Evolutionary conservation across 2,888 invertebrate genomes (phyloP), one percentile per base, ranked within the genome.

Genomic region (Lampropteryx suffumata): DNA sequence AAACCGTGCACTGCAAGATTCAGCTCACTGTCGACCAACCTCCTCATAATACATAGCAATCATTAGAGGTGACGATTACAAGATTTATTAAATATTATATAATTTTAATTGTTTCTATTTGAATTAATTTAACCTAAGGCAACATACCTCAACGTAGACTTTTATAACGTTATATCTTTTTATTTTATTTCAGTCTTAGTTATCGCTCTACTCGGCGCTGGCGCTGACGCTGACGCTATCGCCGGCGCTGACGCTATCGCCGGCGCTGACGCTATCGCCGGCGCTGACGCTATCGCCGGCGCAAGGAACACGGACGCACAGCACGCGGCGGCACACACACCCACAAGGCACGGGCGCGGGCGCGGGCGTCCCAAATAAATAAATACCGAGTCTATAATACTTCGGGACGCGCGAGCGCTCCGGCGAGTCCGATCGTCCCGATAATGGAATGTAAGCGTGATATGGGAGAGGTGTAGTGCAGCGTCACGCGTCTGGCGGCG

Each of bases 171-270:
- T 79, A 76, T 80, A 86, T 87, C 81, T 80, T 85, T 81, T 84
- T 82, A 82, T 78, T 84, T 79, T 83, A 84, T 84, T 79, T 90
- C 90, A 91, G 90, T 91, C 90, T 91, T 90, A 83, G 90, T 85
- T 80, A 80, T 84, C 82, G 85, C 84, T 82, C 84, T 84, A 87
- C 83, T 82, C 82, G 76, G 79, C 77, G 81, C 79, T 76, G 82
- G 84, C 77, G 82, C n/a, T n/a, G n/a, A n/a, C n/a, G n/a, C n/a
- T n/a, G n/a, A n/a, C n/a, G n/a, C n/a, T n/a, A n/a, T n/a, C n/a
- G n/a, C n/a, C n/a, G n/a, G n/a, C n/a, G n/a, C n/a, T n/a, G n/a
- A n/a, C n/a, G n/a, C n/a, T n/a, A n/a, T n/a, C n/a, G n/a, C n/a
- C n/a, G n/a, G n/a, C n/a, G n/a, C n/a, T n/a, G n/a, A n/a, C n/a